Conservation (phyloP, 2,888 invertebrate genomes). For the Zonitis immaculata region DNA sequence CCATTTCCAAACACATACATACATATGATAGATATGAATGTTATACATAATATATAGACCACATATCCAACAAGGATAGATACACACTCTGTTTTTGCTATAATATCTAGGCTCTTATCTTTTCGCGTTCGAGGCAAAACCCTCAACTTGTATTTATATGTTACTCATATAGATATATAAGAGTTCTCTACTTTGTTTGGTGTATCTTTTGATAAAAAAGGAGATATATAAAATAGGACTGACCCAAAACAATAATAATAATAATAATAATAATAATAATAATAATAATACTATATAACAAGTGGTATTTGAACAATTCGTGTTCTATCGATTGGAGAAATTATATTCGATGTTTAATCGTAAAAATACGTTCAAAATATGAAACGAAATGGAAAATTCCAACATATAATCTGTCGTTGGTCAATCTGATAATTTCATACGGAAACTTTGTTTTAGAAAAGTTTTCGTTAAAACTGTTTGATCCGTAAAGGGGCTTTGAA, state of each 20-base stretch:
- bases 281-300: too few species aligned
- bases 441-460: background rate
- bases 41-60: constrained; percentile 4
- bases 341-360: too few species aligned
- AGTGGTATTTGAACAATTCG: too few species aligned
- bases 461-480: constrained; percentile 8
- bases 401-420: background rate
- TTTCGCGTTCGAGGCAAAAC: constrained; percentile 27
- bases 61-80: constrained; percentile 19
- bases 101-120: constrained; percentile 29
- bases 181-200: background rate
- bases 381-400: background rate
- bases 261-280: too few species aligned
- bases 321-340: too few species aligned
- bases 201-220: constrained; percentile 21
- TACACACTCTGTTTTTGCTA: constrained; percentile 27
- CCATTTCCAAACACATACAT: constrained; percentile 5
- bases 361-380: too few species aligned
- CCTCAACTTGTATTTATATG: constrained; percentile 22
- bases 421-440: background rate
- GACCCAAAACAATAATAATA: constrained; percentile 26
- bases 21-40: background rate
- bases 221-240: constrained; percentile 33
- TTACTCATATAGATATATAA: background rate
- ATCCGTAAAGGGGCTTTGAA: constrained; percentile 15